These are phyloP conservation scores for Oryzias sinensis DNA, from an alignment of 2,797 vertebrate species.

Conservation along the genomic window DNA sequence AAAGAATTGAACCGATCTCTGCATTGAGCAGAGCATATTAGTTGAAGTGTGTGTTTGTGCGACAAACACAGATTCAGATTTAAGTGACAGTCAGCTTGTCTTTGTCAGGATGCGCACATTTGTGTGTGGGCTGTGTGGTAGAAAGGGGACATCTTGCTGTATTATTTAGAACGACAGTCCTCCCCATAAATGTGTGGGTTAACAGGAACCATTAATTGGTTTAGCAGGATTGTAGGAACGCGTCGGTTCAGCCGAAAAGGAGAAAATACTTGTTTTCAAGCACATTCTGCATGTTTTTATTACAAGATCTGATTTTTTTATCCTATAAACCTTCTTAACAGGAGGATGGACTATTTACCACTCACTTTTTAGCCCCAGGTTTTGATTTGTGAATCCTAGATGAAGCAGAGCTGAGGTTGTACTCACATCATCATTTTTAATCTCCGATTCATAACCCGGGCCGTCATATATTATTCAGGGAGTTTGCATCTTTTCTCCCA, in stretches of 20 bases:
- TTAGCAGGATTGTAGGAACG: conserved; percentile 74
- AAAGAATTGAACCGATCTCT: conserved; percentile 62
- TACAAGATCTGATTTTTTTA: conserved; percentile 26
- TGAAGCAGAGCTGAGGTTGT: conserved; percentile 72
- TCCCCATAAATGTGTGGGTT: conserved; percentile 76
- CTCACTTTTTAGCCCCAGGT: conserved; percentile 69
- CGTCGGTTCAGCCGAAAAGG: conserved; percentile 65
- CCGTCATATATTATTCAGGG: conserved; percentile 81
- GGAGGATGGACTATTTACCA: conserved; percentile 67
- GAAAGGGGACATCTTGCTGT: conserved; percentile 68
- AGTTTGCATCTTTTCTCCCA: conserved; percentile 70
- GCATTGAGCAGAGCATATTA: conserved; percentile 65
- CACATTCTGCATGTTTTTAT: conserved; percentile 53
- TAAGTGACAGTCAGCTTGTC: conserved; percentile 63
- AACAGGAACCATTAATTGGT: conserved; percentile 80
- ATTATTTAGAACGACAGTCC: conserved; percentile 78
- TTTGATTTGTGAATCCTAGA: conserved; percentile 74
- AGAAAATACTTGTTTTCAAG: conserved; percentile 58
- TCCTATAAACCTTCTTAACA: conserved; percentile 49
- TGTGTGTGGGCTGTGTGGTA: conserved; percentile 66
- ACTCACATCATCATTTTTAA: conserved; percentile 80
- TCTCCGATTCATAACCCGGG: conserved; percentile 75
- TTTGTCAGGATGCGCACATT: conserved; percentile 54
- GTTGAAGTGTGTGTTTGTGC: conserved; percentile 61
- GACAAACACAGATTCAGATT: conserved; percentile 59